phyloP scores from a whole-genome alignment of 2,797 vertebrate genomes.

The Megaceryle alcyon region DNA sequence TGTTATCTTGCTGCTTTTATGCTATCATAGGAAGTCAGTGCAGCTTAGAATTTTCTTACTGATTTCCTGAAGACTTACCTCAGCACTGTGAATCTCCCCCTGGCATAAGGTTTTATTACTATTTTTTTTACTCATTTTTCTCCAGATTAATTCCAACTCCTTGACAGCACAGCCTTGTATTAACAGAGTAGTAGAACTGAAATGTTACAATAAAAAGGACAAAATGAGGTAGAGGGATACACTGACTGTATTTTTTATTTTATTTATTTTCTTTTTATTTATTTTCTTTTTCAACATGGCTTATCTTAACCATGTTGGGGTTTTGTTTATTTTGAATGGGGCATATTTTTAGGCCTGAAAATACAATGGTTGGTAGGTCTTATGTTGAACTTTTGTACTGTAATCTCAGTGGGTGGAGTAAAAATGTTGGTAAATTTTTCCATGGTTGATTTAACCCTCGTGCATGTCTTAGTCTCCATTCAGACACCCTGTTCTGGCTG shows the following conservation, averaged over 20 bases:
- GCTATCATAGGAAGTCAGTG: not conserved
- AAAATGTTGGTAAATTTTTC: not conserved
- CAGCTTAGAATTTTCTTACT: not conserved
- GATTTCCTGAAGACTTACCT: slow-evolving; percentile 44
- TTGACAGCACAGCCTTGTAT: not conserved
- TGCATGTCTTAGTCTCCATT: not conserved
- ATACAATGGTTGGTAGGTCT: not conserved
- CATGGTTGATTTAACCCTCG: not conserved
- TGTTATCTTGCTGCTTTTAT: not conserved
- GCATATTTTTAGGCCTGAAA: not conserved
- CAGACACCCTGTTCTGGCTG: not conserved
- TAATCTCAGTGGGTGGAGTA: not conserved
- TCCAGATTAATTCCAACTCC: slow-evolving; percentile 11
- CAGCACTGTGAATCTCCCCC: not conserved
- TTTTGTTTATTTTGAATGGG: not conserved
- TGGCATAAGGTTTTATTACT: not conserved
- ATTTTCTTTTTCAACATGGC: not conserved
- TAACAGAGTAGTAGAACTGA: not conserved
- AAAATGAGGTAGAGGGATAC: not conserved
- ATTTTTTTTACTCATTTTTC: not conserved
- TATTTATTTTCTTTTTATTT: no score
- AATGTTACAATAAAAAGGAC: not conserved
- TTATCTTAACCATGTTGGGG: not conserved
- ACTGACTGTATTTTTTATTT: not conserved
- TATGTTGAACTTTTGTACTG: not conserved